phyloP scores from a whole-genome alignment of 2,113 vertebrate genomes.

The Xiphophorus maculatus region DNA sequence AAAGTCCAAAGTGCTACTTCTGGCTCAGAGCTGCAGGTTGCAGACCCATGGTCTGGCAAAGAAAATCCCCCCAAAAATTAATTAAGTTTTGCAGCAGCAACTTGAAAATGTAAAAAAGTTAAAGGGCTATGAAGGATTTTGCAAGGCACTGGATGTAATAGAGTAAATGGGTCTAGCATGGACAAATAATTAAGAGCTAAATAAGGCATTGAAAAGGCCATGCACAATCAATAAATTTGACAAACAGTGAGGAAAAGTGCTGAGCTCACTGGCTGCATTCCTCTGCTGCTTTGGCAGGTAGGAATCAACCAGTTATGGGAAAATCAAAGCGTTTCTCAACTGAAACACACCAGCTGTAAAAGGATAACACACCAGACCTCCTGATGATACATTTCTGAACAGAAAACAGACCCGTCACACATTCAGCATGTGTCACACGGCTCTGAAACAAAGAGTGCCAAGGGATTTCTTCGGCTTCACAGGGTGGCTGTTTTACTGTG shows the following conservation, averaged over 20 bases:
- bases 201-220: not conserved
- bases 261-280: slow-evolving; percentile 17
- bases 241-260: not conserved
- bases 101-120: not conserved
- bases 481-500: slow-evolving; percentile 49
- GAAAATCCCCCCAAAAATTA: no score
- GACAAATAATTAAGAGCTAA: not conserved
- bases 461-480: slow-evolving; percentile 53
- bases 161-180: no score
- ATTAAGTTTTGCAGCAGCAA: not conserved
- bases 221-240: not conserved
- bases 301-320: not conserved
- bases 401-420: slow-evolving; percentile 42
- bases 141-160: no score
- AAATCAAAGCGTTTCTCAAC: slow-evolving; percentile 17
- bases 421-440: slow-evolving; percentile 30
- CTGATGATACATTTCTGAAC: slow-evolving; percentile 52
- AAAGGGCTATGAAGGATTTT: not conserved
- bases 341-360: slow-evolving; percentile 35
- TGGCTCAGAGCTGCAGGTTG: no score
- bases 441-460: slow-evolving; percentile 40
- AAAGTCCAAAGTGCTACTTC: no score
- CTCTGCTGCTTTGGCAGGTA: not conserved
- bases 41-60: no score
- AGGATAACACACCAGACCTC: slow-evolving; percentile 16